Evolutionary conservation across 2,888 invertebrate genomes (phyloP).

Genomic region (Oligia latruncula): DNA sequence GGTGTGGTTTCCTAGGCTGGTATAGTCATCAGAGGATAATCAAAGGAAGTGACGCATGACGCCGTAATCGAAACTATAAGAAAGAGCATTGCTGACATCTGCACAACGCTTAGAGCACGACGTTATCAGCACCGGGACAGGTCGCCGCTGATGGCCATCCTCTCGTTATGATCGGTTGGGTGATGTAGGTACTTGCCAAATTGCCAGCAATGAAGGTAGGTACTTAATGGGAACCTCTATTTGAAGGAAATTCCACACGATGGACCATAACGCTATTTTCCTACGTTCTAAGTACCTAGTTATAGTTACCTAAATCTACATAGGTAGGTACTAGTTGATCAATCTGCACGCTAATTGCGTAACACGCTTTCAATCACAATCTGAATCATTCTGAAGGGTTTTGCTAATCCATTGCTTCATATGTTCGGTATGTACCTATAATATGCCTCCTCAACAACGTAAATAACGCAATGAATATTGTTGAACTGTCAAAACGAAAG

Average conservation of each 20-base stretch:
- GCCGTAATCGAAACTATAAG: conserved; percentile 18
- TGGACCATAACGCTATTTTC: conserved; percentile 4
- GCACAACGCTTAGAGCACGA: conserved; percentile 1
- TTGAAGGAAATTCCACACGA: conserved; percentile 14
- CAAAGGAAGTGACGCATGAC: conserved; percentile 15
- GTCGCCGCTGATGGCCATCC: conserved; percentile 46
- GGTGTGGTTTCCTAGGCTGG: neutral
- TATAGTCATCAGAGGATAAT: conserved; percentile 11
- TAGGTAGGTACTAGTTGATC: too few relatives aligned
- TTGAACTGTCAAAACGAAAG: neutral
- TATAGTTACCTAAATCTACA: neutral
- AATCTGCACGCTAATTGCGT: neutral
- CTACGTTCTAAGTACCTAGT: neutral
- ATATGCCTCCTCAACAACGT: neutral
- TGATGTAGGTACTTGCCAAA: conserved; percentile 15
- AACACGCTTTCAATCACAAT: neutral
- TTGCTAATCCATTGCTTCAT: neutral
- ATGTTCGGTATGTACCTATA: neutral
- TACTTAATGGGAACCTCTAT: conserved; percentile 20
- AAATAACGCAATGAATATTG: neutral
- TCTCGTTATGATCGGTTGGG: conserved; percentile 30
- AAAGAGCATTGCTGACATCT: conserved; percentile 24
- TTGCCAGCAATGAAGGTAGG: conserved; percentile 16
- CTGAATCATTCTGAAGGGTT: neutral
- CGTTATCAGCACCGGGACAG: conserved; percentile 35